Evolutionary conservation across 2,113 vertebrate species (phyloP).

Genomic region (Phylloscopus trochiloides): DNA sequence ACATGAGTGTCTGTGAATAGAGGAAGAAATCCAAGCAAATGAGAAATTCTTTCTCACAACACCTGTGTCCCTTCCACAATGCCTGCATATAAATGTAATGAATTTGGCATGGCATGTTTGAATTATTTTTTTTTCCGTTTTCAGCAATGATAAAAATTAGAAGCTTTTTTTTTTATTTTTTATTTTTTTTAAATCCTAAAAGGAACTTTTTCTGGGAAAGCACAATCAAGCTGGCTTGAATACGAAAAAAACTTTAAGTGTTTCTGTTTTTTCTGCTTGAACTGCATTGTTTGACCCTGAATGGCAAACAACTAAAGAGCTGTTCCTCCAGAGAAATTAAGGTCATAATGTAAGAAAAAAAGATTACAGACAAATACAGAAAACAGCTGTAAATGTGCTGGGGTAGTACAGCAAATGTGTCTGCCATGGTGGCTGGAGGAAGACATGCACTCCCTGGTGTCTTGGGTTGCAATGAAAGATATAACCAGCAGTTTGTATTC

Average conservation of each 20-base stretch:
- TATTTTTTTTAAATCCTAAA: background rate
- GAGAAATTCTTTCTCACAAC: background rate
- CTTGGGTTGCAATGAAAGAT: background rate
- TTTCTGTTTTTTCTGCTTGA: background rate
- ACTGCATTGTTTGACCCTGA: background rate
- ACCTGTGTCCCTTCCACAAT: background rate
- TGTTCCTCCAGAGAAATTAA: background rate
- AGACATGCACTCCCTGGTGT: accelerated
- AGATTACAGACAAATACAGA: background rate
- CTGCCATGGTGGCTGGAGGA: background rate
- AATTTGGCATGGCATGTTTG: background rate
- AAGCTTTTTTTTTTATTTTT: background rate
- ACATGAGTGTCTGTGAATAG: background rate
- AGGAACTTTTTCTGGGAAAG: background rate
- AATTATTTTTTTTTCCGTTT: background rate
- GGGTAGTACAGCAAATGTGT: background rate
- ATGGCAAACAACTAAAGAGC: background rate
- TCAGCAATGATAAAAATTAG: background rate
- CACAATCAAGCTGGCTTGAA: background rate
- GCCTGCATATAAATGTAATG: background rate
- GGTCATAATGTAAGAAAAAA: background rate
- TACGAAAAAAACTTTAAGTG: background rate
- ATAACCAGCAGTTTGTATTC: background rate
- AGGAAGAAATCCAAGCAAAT: background rate
- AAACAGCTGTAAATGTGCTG: background rate